Conservation (phyloP, 2,888 invertebrate genomes). For the Podotricha telesiphe region DNA sequence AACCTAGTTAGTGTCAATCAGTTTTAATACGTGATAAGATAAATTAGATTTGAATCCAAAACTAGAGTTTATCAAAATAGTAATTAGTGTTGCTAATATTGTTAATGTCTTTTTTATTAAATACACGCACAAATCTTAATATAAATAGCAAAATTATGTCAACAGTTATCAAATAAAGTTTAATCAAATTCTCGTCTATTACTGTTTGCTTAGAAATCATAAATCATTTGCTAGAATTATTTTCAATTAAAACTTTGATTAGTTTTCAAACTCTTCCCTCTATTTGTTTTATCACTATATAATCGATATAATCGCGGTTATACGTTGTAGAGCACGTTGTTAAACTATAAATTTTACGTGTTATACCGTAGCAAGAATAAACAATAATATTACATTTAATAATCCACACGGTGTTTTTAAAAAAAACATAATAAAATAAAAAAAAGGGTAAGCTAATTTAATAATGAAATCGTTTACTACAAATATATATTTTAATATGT, state of each 20-base stretch:
- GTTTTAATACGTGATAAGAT: no score
- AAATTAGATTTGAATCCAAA: no score
- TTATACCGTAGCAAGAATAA: background rate
- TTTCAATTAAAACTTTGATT: constrained; percentile 20
- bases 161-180: background rate
- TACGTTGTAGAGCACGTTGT: background rate
- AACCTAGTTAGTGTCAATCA: no score
- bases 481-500: no score
- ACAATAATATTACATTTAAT: background rate
- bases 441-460: background rate
- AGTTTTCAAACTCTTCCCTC: constrained; percentile 13
- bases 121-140: no score
- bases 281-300: constrained; percentile 5
- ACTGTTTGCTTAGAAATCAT: background rate
- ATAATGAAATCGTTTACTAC: no score
- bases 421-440: background rate
- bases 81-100: no score
- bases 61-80: no score
- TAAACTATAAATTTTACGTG: background rate
- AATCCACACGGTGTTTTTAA: background rate
- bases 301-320: background rate
- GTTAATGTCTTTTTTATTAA: no score
- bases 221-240: constrained; percentile 10
- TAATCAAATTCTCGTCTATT: background rate
- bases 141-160: background rate